Evolutionary conservation across 2,113 vertebrate species (phyloP).

Genomic region (Sceloporus undulatus): DNA sequence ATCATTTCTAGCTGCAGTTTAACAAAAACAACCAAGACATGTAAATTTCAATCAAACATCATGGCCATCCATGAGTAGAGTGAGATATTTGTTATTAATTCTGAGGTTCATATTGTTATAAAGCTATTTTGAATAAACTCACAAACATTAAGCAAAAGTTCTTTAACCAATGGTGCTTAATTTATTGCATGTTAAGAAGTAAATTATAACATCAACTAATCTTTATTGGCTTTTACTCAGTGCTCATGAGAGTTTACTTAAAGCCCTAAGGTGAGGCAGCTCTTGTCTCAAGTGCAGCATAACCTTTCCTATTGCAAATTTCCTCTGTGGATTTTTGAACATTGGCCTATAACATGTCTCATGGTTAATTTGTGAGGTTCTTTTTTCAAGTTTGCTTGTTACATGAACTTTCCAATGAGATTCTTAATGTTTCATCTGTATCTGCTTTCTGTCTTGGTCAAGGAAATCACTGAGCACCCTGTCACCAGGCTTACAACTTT

Average conservation of each 20-base stretch:
- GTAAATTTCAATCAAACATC: not conserved
- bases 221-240: not conserved
- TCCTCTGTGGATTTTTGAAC: not conserved
- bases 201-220: not conserved
- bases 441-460: constrained; percentile 26
- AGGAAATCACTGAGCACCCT: constrained; percentile 20
- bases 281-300: not conserved
- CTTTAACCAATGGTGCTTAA: not conserved
- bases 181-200: not conserved
- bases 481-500: constrained; percentile 5
- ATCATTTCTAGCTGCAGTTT: not conserved
- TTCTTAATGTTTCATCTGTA: constrained; percentile 9
- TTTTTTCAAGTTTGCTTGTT: not conserved
- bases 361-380: not conserved
- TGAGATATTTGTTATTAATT: not conserved
- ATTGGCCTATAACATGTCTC: not conserved
- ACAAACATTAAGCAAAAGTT: not conserved
- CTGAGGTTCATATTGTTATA: not conserved
- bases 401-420: not conserved
- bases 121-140: not conserved
- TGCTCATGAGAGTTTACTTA: not conserved
- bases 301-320: not conserved
- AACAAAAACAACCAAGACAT: not conserved
- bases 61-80: not conserved
- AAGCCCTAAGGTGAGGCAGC: not conserved